These are phyloP conservation scores for Oncorhynchus keta DNA, from an alignment of 2,113 vertebrate genomes.

Conservation along the genomic window DNA sequence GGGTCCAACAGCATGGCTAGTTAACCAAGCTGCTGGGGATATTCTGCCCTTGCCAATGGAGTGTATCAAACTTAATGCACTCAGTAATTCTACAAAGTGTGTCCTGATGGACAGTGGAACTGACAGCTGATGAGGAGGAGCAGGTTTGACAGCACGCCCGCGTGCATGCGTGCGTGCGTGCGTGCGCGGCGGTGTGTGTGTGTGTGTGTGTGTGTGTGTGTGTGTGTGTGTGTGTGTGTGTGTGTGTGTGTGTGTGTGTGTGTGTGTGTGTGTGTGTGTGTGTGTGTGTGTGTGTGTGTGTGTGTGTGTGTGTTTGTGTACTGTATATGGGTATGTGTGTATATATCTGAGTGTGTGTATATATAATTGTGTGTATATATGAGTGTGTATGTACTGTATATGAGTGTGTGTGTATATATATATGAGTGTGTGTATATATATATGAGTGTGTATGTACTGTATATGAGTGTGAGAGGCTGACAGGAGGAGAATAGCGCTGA, in stretches of 20 bases:
- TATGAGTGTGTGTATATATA: neutral
- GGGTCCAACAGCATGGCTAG: neutral
- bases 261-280: neutral
- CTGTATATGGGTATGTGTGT: neutral
- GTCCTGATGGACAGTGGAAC: neutral
- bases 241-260: neutral
- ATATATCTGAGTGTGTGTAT: no score
- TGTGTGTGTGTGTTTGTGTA: neutral
- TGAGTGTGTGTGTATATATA: neutral
- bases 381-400: no score
- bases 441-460: neutral
- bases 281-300: neutral
- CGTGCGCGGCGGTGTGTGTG: no score
- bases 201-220: neutral
- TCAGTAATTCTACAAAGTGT: slow-evolving; percentile 6
- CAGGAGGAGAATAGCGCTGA: neutral
- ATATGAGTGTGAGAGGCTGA: neutral
- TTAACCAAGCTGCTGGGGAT: neutral
- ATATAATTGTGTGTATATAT: no score
- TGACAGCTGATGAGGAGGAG: neutral
- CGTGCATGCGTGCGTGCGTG: no score
- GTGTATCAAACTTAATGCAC: neutral
- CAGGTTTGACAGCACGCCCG: neutral
- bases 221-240: neutral
- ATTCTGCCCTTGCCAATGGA: neutral